phyloP scores from a whole-genome alignment of 2,888 invertebrate species.

The Stramonita haemastoma region DNA sequence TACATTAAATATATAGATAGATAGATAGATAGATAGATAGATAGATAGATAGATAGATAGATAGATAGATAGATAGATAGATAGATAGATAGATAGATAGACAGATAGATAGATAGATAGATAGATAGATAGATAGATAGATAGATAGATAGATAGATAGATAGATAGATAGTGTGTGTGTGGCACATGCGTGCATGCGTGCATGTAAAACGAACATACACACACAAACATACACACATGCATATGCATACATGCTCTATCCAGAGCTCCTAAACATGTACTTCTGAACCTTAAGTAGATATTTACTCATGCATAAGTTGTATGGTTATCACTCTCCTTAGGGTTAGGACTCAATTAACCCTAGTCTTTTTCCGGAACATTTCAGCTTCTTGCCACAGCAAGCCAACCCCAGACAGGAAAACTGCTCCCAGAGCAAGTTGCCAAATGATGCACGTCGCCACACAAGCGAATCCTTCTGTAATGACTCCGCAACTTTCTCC shows the following conservation, averaged over 20 bases:
- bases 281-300: too few species aligned
- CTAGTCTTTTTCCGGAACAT: background rate
- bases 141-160: too few species aligned
- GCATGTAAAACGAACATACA: background rate
- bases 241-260: background rate
- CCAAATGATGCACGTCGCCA: background rate
- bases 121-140: too few species aligned
- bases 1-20: too few species aligned
- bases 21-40: too few species aligned
- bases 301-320: too few species aligned
- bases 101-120: too few species aligned
- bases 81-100: too few species aligned
- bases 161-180: conserved; percentile 20
- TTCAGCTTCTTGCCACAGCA: background rate
- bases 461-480: background rate
- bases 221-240: background rate
- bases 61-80: too few species aligned
- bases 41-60: too few species aligned
- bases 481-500: conserved; percentile 6
- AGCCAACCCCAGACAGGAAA: background rate
- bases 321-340: too few species aligned
- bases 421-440: background rate
- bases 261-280: too few species aligned
- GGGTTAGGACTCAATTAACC: background rate
- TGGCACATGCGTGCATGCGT: conserved; percentile 20